Percentiles rank a stretch among this genome's conserved stretches.
Conservation (phyloP, 2,113 vertebrate species). For the Sceloporus tristichus region DNA sequence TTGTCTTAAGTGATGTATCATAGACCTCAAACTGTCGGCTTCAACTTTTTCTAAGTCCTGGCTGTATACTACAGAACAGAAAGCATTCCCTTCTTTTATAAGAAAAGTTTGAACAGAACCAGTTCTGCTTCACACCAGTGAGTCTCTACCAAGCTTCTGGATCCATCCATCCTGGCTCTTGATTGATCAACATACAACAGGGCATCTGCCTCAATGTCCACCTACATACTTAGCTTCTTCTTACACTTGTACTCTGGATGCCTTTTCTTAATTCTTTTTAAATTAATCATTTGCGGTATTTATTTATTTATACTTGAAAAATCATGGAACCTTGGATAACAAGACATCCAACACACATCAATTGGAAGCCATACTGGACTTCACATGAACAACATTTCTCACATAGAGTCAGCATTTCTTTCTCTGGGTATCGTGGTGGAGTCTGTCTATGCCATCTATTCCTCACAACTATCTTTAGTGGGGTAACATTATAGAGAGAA, state of each 20-base stretch:
- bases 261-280: background rate
- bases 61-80: background rate
- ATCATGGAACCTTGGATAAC: background rate
- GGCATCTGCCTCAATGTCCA: background rate
- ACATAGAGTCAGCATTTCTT: too few species aligned
- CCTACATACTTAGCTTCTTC: background rate
- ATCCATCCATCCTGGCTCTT: too few species aligned
- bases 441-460: too few species aligned
- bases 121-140: background rate
- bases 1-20: slow-evolving; percentile 9
- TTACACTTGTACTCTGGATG: background rate
- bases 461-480: too few species aligned
- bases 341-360: background rate
- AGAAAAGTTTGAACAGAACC: background rate
- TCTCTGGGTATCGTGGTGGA: too few species aligned
- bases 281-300: background rate
- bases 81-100: too few species aligned
- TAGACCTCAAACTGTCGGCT: slow-evolving; percentile 24
- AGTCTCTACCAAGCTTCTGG: background rate
- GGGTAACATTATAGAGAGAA: too few species aligned
- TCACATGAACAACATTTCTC: too few species aligned
- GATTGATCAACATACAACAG: background rate
- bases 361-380: too few species aligned
- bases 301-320: background rate
- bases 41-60: background rate